phyloP scores from a whole-genome alignment of 1,140 invertebrate species.

The Gryon sp. region DNA sequence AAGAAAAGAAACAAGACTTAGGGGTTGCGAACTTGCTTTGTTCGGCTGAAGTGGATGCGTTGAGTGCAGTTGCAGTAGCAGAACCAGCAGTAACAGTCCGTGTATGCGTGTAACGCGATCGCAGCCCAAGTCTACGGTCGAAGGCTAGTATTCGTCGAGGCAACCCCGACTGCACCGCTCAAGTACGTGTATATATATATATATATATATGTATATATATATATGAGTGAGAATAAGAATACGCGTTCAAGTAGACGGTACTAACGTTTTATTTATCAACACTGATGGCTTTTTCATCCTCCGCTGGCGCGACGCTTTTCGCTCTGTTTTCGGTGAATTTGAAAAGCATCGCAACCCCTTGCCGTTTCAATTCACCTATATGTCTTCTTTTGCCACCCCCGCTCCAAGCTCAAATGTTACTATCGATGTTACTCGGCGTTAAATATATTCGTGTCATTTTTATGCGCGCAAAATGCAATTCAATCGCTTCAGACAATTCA shows the following conservation, averaged over 20 bases:
- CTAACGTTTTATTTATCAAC: conserved; percentile 78
- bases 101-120: conserved; percentile 60
- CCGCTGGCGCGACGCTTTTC: conserved; percentile 64
- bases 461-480: not conserved
- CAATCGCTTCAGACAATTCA: not conserved
- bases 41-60: conserved; percentile 70
- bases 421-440: conserved; percentile 35
- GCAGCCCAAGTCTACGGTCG: conserved; percentile 26
- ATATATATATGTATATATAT: conserved; percentile 48
- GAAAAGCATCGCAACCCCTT: conserved; percentile 62
- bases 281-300: conserved; percentile 74
- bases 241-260: conserved; percentile 65
- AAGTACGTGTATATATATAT: conserved; percentile 43
- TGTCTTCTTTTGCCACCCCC: conserved; percentile 15
- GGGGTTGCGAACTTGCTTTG: conserved; percentile 68
- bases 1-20: conserved; percentile 51
- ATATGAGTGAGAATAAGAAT: conserved; percentile 70
- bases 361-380: conserved; percentile 52
- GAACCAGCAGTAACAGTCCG: not conserved
- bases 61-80: conserved; percentile 43
- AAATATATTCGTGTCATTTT: not conserved
- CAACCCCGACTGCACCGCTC: conserved; percentile 37
- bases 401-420: conserved; percentile 18
- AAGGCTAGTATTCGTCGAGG: conserved; percentile 45
- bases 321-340: conserved; percentile 65